Evolutionary conservation across 2,797 vertebrate species (phyloP).

Genomic region (Anguilla anguilla): DNA sequence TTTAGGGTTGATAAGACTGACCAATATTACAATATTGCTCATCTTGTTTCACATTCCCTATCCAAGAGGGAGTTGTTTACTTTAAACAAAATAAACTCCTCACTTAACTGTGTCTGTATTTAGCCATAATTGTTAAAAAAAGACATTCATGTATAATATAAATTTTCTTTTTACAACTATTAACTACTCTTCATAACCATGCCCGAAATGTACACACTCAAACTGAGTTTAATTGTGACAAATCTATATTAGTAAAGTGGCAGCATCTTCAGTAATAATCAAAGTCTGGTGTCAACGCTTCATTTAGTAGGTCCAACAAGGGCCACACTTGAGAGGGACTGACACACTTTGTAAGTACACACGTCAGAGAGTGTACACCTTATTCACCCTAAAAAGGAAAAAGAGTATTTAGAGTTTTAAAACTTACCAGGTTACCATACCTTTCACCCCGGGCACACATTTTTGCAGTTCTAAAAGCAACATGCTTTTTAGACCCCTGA

Average conservation of each 20-base stretch:
- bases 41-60: background rate
- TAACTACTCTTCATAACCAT: constrained; percentile 16
- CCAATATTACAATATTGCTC: background rate
- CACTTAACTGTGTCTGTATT: constrained; percentile 18
- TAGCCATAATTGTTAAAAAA: background rate
- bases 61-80: constrained; percentile 18
- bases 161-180: background rate
- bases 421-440: background rate
- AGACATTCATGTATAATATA: background rate
- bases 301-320: background rate
- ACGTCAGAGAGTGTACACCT: background rate
- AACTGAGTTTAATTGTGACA: constrained; percentile 35
- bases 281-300: constrained; percentile 46
- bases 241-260: constrained; percentile 35
- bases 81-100: constrained; percentile 32
- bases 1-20: constrained; percentile 11
- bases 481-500: constrained; percentile 35
- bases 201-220: constrained; percentile 19
- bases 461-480: constrained; percentile 26
- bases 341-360: background rate
- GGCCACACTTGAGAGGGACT: background rate
- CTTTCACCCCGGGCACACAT: background rate
- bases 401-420: background rate
- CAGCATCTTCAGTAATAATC: constrained; percentile 32
- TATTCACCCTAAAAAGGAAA: background rate